Evolutionary conservation across 2,113 vertebrate species (phyloP).

Genomic region (Peromyscus polionotus): DNA sequence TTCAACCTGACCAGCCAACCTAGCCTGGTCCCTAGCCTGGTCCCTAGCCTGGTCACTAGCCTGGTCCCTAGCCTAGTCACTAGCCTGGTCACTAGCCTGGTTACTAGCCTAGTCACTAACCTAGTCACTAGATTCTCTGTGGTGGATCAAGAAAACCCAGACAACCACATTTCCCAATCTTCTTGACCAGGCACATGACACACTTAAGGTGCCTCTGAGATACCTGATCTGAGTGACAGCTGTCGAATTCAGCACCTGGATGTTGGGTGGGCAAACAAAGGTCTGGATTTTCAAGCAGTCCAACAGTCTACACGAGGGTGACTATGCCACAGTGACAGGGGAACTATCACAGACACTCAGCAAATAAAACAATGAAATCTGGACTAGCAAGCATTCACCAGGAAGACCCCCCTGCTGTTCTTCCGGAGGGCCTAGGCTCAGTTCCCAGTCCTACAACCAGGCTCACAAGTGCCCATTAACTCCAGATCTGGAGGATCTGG

Average conservation of each 20-base stretch:
- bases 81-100: too few species aligned
- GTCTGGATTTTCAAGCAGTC: not conserved
- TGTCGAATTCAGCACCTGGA: not conserved
- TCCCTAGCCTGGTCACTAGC: too few species aligned
- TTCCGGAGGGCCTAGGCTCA: not conserved
- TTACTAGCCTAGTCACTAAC: too few species aligned
- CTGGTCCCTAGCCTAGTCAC: too few species aligned
- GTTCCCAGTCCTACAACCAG: not conserved
- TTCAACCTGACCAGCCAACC: not conserved
- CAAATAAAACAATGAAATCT: not conserved
- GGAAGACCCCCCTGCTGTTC: not conserved
- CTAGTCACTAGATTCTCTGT: accelerated
- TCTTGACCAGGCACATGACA: not conserved
- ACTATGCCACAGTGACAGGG: too few species aligned
- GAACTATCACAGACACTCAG: not conserved
- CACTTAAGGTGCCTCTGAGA: not conserved
- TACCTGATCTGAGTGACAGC: not conserved
- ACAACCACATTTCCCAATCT: not conserved
- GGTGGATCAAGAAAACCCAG: accelerated
- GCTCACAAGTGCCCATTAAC: not conserved
- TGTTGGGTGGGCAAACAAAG: not conserved
- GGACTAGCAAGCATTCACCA: not conserved
- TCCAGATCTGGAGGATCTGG: not conserved
- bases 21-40: too few species aligned
- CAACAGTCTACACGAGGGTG: not conserved